Conservation (phyloP, 2,888 invertebrate species). For the Himalopsyche japonica region DNA sequence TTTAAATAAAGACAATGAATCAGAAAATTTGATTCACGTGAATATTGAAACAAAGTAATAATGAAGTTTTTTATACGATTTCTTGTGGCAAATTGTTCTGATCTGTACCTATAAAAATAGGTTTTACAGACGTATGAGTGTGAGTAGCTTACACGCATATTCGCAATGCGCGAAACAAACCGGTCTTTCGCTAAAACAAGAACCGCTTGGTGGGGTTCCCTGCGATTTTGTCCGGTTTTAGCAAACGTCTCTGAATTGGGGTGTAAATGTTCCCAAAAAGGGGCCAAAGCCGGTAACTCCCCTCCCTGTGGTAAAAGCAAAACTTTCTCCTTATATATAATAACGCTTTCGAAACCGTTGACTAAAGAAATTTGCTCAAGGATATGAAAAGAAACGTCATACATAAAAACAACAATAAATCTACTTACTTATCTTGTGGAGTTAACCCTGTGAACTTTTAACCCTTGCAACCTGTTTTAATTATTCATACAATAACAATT, state of each 20-base stretch:
- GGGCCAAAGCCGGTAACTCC: neutral
- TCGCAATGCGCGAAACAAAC: neutral
- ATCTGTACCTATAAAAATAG: neutral
- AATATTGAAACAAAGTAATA: no score
- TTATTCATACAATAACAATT: neutral
- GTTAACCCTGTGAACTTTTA: neutral
- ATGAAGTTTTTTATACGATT: neutral
- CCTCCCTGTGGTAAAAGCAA: constrained; percentile 18
- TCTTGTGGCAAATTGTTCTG: neutral
- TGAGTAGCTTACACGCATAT: neutral
- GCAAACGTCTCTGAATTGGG: neutral
- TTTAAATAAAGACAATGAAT: no score
- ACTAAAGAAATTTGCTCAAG: no score
- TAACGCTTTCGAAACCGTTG: constrained; percentile 6
- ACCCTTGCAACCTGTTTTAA: neutral
- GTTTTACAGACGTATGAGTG: neutral
- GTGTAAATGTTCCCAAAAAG: neutral
- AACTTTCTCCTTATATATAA: constrained; percentile 18
- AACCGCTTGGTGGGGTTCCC: neutral
- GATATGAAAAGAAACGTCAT: no score
- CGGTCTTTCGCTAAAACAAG: neutral
- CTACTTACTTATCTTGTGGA: neutral
- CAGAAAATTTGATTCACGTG: no score
- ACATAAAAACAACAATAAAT: no score
- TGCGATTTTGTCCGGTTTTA: neutral